Percentiles rank a stretch among this genome's conserved stretches.
These are phyloP conservation scores for Acrossocheilus fasciatus DNA, from an alignment of 2,797 vertebrate genomes.

Conservation along the genomic window DNA sequence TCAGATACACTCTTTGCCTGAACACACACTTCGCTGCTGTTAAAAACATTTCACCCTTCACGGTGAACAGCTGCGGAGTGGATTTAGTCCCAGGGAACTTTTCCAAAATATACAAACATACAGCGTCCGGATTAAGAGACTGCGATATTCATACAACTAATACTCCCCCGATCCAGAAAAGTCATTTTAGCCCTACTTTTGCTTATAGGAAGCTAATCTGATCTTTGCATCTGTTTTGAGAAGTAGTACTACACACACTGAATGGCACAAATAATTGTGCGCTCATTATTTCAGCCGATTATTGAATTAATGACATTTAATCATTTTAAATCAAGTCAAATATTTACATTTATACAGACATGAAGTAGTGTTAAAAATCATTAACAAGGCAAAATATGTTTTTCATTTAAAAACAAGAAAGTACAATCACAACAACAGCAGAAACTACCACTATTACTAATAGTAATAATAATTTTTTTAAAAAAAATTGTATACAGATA, in stretches of 20 bases:
- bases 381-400: conserved; percentile 54
- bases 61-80: conserved; percentile 74
- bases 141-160: conserved; percentile 58
- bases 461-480: conserved; percentile 40
- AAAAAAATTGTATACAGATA: conserved; percentile 55
- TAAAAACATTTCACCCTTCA: conserved; percentile 60
- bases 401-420: conserved; percentile 56
- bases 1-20: background rate
- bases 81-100: conserved; percentile 70
- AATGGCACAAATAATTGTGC: background rate
- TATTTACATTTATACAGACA: conserved; percentile 81
- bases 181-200: conserved; percentile 10
- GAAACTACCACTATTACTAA: conserved; percentile 47
- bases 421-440: conserved; percentile 56
- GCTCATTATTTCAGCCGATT: background rate
- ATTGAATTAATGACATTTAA: conserved; percentile 50
- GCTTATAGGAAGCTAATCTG: conserved; percentile 11
- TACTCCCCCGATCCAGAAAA: conserved; percentile 34
- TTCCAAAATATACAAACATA: conserved; percentile 73
- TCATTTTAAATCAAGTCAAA: conserved; percentile 61
- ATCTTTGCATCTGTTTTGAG: background rate
- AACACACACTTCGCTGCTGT: conserved; percentile 6
- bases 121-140: conserved; percentile 62
- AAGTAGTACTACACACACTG: background rate
- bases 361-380: conserved; percentile 55